These are phyloP conservation scores for Poeciliopsis turrubarensis DNA, from an alignment of 2,113 vertebrate genomes.

Conservation along the genomic window DNA sequence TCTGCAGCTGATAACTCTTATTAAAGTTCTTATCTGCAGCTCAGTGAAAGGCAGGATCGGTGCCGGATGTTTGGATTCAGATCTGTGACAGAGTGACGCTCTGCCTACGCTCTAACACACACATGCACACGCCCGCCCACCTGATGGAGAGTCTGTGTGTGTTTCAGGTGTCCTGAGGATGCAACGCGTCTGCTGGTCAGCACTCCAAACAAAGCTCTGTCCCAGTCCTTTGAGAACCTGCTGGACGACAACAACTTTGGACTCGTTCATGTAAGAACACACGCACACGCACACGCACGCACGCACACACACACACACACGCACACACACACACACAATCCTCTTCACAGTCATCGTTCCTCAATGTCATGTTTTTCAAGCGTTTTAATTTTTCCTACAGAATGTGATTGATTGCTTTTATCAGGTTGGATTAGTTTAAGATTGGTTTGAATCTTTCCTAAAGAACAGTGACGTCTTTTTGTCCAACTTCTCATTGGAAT, in stretches of 20 bases:
- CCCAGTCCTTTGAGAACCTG: constrained; percentile 98
- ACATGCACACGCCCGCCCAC: not conserved
- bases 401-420: not conserved
- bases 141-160: not conserved
- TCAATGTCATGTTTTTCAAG: too few species aligned
- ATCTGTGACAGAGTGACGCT: constrained; percentile 1
- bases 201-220: constrained; percentile 87
- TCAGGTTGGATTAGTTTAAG: too few species aligned
- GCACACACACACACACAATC: too few species aligned
- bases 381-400: not conserved
- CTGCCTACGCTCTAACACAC: not conserved
- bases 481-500: too few species aligned
- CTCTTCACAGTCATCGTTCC: too few species aligned
- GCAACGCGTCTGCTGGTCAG: constrained; percentile 85
- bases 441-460: too few species aligned
- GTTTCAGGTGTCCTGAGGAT: constrained; percentile 84
- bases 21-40: constrained; percentile 92
- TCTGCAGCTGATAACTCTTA: constrained; percentile 84
- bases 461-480: too few species aligned
- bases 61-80: constrained; percentile 38
- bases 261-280: constrained; percentile 85
- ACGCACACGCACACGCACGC: too few species aligned
- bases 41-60: constrained; percentile 77
- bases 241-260: constrained; percentile 91
- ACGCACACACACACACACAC: too few species aligned